A percentile compares a stretch with the other conserved stretches of the same genome.
Evolutionary conservation across 2,113 vertebrate genomes (phyloP).

Genomic region (Podarcis raffonei): DNA sequence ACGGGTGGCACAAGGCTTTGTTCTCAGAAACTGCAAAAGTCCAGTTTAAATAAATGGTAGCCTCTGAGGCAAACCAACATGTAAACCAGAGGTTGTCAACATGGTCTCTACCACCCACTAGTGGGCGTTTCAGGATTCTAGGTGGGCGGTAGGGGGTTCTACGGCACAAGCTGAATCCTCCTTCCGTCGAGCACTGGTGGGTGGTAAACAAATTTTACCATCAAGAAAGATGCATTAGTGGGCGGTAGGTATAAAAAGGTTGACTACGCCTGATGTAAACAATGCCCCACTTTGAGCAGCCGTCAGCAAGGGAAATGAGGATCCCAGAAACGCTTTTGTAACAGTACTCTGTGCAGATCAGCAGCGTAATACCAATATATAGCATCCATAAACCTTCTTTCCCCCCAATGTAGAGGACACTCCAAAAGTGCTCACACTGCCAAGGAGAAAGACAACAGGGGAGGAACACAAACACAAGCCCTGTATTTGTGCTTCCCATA

Average conservation of each 20-base stretch:
- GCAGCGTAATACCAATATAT: background rate
- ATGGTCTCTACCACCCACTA: too few relatives aligned
- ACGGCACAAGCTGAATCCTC: too few relatives aligned
- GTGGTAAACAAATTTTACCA: too few relatives aligned
- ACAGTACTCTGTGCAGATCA: background rate
- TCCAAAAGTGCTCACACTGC: background rate
- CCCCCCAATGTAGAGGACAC: background rate
- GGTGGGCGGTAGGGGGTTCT: too few relatives aligned
- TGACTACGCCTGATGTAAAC: background rate
- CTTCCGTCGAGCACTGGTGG: too few relatives aligned
- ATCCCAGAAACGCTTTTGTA: background rate
- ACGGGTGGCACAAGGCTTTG: constrained; percentile 95
- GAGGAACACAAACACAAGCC: too few relatives aligned
- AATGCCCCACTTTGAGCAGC: background rate
- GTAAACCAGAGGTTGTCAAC: background rate
- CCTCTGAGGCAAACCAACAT: background rate
- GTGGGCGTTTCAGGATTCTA: too few relatives aligned
- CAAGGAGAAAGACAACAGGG: background rate
- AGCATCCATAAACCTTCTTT: background rate
- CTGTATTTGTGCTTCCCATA: background rate
- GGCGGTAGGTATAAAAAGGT: too few relatives aligned
- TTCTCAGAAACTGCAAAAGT: constrained; percentile 92
- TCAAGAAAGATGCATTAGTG: too few relatives aligned
- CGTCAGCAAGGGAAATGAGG: background rate
- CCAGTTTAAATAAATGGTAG: constrained; percentile 10